Evolutionary conservation across 2,113 vertebrate species (phyloP).

Genomic region (rabbit (Oryctolagus cuniculus)): mOryCun1.1 NC_091433.1:188690001-188690500

Average conservation of each 20-base stretch:
- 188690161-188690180: neutral
- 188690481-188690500: neutral
- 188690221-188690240: neutral
- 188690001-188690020: neutral
- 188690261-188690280: neutral
- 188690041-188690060: neutral
- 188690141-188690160: neutral
- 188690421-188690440: neutral
- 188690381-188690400: neutral
- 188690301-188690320: too few species aligned
- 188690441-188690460: neutral
- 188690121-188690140: neutral
- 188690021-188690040: neutral
- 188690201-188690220: neutral
- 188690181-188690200: neutral
- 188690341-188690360: too few species aligned
- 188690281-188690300: neutral
- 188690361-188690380: neutral
- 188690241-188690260: neutral
- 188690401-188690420: neutral
- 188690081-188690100: neutral
- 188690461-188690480: neutral
- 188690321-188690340: neutral
- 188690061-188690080: neutral
- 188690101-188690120: neutral